A percentile compares a stretch with the other conserved stretches of the same genome.
These are phyloP conservation scores for Hypselothyrea guttata DNA, from an alignment of 2,888 invertebrate species.

Conservation along the genomic window DNA sequence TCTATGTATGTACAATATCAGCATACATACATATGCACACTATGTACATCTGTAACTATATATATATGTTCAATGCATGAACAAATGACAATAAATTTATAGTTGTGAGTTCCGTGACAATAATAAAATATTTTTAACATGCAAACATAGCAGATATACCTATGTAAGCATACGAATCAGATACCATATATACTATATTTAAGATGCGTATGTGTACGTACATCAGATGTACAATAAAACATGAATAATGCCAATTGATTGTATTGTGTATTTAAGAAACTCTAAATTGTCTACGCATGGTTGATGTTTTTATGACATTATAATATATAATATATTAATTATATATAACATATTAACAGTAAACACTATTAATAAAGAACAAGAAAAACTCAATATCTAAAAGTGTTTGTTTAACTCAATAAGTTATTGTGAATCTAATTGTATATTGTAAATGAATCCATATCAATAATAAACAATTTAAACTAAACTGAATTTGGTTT, in stretches of 20 bases:
- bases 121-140: conserved; percentile 36
- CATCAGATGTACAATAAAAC: conserved; percentile 6
- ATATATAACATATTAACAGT: too few species aligned
- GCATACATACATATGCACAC: conserved; percentile 3
- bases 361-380: conserved; percentile 2
- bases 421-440: conserved; percentile 47
- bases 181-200: background rate
- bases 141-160: conserved; percentile 20
- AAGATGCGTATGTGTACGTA: conserved; percentile 2
- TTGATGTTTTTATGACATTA: conserved; percentile 64
- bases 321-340: conserved; percentile 12
- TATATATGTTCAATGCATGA: background rate
- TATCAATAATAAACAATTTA: conserved; percentile 21
- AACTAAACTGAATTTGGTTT: too few species aligned
- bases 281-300: conserved; percentile 67
- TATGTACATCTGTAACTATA: background rate
- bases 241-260: conserved; percentile 13
- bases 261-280: conserved; percentile 15
- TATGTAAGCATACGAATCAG: conserved; percentile 14
- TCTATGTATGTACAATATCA: background rate
- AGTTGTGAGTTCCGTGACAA: conserved; percentile 65
- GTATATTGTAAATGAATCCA: conserved; percentile 44
- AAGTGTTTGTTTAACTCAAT: conserved; percentile 33
- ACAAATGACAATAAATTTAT: conserved; percentile 47
- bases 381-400: conserved; percentile 19